A percentile compares a stretch with the other conserved stretches of the same genome.
phyloP scores from a whole-genome alignment of 2,888 invertebrate species.

The Morpho deidamia region DNA sequence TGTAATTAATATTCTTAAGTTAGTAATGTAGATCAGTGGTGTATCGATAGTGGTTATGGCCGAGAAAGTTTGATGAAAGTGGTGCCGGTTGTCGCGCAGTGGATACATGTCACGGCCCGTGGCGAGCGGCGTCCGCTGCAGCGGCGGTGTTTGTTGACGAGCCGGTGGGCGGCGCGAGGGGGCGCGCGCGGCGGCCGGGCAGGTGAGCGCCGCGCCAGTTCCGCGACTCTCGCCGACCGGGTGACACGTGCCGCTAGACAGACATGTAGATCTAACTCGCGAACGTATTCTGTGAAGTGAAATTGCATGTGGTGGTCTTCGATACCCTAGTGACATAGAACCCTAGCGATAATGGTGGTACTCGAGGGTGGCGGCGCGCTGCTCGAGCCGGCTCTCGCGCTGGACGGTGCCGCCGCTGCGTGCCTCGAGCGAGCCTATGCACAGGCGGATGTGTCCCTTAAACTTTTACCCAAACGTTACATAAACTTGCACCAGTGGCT shows the following conservation, averaged over 20 bases:
- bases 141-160: conserved; percentile 69
- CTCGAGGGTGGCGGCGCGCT: conserved; percentile 72
- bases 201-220: conserved; percentile 56
- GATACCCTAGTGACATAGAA: conserved; percentile 25
- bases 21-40: neutral
- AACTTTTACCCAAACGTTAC: conserved; percentile 93
- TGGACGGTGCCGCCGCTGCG: conserved; percentile 82
- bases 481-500: conserved; percentile 95
- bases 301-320: conserved; percentile 42
- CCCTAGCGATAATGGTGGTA: conserved; percentile 60
- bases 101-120: too few species aligned
- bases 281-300: conserved; percentile 48
- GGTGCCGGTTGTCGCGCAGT: conserved; percentile 43
- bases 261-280: conserved; percentile 61
- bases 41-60: conserved; percentile 26
- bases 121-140: conserved; percentile 60
- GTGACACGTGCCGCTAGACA: conserved; percentile 50
- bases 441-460: conserved; percentile 89
- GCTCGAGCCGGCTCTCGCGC: conserved; percentile 82
- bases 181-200: conserved; percentile 41
- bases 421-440: conserved; percentile 88
- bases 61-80: conserved; percentile 60
- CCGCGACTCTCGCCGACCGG: conserved; percentile 63
- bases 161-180: conserved; percentile 55
- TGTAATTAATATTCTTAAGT: too few species aligned